These are phyloP conservation scores for Porites cylindrica DNA, from an alignment of 92 coral and sea anemone genomes.

Conservation along the genomic window DNA sequence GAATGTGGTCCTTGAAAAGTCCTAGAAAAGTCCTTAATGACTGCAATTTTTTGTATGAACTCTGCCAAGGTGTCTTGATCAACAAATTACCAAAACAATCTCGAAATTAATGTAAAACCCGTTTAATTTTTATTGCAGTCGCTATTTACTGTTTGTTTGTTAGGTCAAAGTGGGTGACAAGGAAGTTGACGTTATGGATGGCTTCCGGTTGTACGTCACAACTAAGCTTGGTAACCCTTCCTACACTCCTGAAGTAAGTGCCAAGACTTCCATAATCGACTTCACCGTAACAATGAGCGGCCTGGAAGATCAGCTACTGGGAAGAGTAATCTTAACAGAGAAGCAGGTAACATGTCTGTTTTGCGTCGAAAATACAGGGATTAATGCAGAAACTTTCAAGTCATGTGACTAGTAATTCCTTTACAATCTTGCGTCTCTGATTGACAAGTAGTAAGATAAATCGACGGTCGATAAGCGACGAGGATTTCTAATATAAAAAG, in stretches of 20 bases:
- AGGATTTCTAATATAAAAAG: too few species aligned
- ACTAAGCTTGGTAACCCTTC: conserved; percentile 99
- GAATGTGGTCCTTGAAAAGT: too few species aligned
- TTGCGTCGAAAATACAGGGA: background rate
- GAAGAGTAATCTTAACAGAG: conserved; percentile 95
- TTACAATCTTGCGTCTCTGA: too few species aligned
- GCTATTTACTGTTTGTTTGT: background rate
- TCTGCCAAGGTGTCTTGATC: too few species aligned
- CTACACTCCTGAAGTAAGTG: conserved; percentile 99
- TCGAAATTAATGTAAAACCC: too few species aligned
- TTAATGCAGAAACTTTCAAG: background rate
- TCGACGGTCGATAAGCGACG: too few species aligned
- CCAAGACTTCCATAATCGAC: conserved; percentile 98
- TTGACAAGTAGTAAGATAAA: too few species aligned
- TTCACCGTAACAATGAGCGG: conserved; percentile 99
- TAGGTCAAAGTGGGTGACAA: conserved; percentile 99
- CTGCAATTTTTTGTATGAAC: too few species aligned
- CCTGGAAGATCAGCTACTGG: conserved; percentile 99
- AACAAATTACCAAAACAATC: too few species aligned
- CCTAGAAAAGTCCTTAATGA: too few species aligned
- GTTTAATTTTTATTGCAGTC: background rate
- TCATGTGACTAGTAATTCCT: too few species aligned
- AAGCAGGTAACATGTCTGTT: conserved; percentile 82
- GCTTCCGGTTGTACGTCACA: conserved; percentile 93
- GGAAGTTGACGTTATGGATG: conserved; percentile 97